A percentile compares a stretch with the other conserved stretches of the same genome.
These are phyloP conservation scores for Cirrhinus mrigala DNA, from an alignment of 2,797 vertebrate species.

Conservation along the genomic window DNA sequence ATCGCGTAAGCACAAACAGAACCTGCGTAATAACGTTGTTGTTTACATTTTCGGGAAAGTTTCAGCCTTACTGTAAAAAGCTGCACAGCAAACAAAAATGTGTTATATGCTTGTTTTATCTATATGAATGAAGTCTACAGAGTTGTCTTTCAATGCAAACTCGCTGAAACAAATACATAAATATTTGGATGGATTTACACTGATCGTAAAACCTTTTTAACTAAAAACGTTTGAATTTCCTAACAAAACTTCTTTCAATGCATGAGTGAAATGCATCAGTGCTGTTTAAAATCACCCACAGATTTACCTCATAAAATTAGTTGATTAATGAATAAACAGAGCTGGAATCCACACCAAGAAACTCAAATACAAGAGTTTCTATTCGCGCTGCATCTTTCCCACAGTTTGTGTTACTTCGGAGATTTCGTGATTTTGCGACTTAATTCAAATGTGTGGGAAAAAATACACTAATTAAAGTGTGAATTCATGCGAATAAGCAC, in stretches of 20 bases:
- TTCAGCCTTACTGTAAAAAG: not conserved
- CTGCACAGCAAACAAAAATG: not conserved
- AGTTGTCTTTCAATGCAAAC: not conserved
- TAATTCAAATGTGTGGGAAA: not conserved
- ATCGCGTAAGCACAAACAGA: not conserved
- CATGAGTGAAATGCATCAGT: no score
- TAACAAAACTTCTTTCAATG: not conserved
- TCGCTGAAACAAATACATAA: not conserved
- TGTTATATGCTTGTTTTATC: not conserved
- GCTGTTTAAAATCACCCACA: not conserved
- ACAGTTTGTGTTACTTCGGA: not conserved
- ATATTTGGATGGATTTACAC: not conserved
- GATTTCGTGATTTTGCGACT: not conserved
- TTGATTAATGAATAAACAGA: not conserved
- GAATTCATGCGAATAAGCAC: no score
- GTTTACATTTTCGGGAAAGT: not conserved
- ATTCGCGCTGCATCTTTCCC: not conserved
- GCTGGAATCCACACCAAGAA: not conserved
- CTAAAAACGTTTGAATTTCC: not conserved
- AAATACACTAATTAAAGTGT: not conserved
- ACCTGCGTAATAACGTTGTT: not conserved
- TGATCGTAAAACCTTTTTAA: not conserved
- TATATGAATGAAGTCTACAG: not conserved
- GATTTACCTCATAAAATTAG: not conserved
- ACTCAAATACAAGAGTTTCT: not conserved